Evolutionary conservation across 2,797 vertebrate species (phyloP).

Genomic region (Erethizon dorsatum): DNA sequence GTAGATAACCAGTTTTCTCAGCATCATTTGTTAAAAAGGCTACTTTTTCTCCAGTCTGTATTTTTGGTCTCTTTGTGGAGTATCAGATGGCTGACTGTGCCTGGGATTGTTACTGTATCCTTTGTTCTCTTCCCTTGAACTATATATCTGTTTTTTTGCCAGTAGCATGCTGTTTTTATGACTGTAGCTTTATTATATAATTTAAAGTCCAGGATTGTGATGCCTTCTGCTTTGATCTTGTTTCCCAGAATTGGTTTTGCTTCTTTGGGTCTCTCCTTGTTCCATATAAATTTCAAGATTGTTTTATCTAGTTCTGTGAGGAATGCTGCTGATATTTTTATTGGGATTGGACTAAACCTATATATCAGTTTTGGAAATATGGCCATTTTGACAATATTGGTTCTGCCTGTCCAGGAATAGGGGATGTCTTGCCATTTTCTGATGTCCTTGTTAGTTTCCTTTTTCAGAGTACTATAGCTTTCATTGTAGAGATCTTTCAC

Average conservation of each 20-base stretch:
- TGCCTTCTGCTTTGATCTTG: not conserved
- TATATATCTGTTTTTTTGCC: not conserved
- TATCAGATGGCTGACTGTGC: not conserved
- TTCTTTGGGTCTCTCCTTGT: not conserved
- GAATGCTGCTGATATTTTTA: not conserved
- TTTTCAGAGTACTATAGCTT: not conserved
- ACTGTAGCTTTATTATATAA: not conserved
- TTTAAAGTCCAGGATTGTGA: not conserved
- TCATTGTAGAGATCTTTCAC: not conserved
- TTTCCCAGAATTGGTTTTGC: not conserved
- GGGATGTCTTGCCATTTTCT: not conserved
- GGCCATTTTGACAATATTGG: not conserved
- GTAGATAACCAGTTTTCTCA: not conserved
- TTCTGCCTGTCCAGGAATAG: not conserved
- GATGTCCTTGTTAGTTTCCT: not conserved
- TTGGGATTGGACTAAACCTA: not conserved
- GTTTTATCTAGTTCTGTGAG: not conserved
- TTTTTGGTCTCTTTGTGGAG: not conserved
- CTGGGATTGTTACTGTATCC: not conserved
- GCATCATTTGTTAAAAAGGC: not conserved
- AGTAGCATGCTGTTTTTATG: not conserved
- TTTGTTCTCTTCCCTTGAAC: not conserved
- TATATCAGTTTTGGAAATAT: not conserved
- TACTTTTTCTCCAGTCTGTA: not conserved
- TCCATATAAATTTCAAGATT: not conserved